Percentiles rank a stretch among this genome's conserved stretches.
Evolutionary conservation across 2,888 invertebrate genomes (phyloP).

Genomic region (Agrotis ipsilon): DNA sequence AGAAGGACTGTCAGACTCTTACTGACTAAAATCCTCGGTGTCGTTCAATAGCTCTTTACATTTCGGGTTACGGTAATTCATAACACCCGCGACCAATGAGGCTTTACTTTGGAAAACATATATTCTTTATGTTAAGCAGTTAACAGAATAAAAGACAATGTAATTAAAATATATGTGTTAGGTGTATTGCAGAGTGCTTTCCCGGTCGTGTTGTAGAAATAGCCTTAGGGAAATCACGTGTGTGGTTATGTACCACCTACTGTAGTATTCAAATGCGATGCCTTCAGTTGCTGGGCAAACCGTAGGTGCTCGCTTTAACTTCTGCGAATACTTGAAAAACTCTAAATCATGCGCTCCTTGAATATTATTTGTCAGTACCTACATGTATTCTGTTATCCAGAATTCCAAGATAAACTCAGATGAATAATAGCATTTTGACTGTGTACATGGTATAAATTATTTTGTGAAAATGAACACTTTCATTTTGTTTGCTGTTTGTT

Average conservation of each 20-base stretch:
- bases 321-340: not conserved
- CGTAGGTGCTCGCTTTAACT: not conserved
- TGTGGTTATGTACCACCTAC: conserved; percentile 39
- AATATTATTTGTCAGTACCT: not conserved
- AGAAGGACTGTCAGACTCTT: no score
- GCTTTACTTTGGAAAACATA: not conserved
- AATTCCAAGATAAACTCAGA: not conserved
- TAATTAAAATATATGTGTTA: conserved; percentile 42
- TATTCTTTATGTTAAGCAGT: not conserved
- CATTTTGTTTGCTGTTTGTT: no score
- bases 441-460: no score
- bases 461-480: no score
- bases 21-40: no score
- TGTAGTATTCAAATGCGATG: conserved; percentile 28
- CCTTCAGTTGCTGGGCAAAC: conserved; percentile 11
- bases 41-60: no score
- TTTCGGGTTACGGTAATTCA: no score
- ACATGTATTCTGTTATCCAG: not conserved
- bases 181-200: conserved; percentile 47
- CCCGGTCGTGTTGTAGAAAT: conserved; percentile 31
- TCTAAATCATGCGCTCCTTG: not conserved
- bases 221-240: conserved; percentile 53
- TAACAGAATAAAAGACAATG: conserved; percentile 1
- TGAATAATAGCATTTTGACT: not conserved
- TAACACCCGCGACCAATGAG: no score